Conservation (phyloP, 2,888 invertebrate genomes). For the Lasioglossum calceatum region DNA sequence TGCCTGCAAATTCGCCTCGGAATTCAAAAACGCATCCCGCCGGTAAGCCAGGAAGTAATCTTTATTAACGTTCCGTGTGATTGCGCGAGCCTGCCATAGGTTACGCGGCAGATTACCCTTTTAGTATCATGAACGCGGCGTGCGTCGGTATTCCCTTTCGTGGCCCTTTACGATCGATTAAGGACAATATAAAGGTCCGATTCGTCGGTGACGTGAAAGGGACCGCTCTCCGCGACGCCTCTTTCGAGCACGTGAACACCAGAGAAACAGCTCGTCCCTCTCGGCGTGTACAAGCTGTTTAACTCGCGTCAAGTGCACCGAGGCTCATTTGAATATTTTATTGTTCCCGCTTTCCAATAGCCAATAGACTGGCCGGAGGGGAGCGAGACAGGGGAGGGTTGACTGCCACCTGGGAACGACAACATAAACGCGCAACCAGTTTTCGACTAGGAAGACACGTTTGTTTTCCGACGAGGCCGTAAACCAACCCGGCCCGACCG, state of each 20-base stretch:
- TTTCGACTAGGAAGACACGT: conserved; percentile 32
- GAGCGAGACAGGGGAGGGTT: conserved; percentile 34
- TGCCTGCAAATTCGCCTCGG: conserved; percentile 7
- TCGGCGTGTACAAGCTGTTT: conserved; percentile 35
- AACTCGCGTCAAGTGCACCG: conserved; percentile 44
- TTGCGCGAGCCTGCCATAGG: conserved; percentile 13
- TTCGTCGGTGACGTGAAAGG: conserved; percentile 45
- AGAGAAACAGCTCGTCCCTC: not conserved
- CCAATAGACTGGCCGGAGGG: conserved; percentile 41
- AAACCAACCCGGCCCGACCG: conserved; percentile 30
- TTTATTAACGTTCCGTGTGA: conserved; percentile 38
- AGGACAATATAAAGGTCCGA: conserved; percentile 73
- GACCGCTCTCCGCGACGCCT: conserved; percentile 15
- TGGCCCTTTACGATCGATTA: conserved; percentile 76
- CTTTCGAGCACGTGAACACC: not conserved
- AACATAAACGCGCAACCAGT: conserved; percentile 28
- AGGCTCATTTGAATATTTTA: conserved; percentile 66
- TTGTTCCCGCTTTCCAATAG: conserved; percentile 60
- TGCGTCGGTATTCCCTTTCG: conserved; percentile 14
- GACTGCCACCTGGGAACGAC: conserved; percentile 37
- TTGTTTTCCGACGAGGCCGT: conserved; percentile 29
- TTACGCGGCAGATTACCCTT: conserved; percentile 18
- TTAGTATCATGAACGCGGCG: conserved; percentile 7
- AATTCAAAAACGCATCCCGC: not conserved
- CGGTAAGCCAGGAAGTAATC: conserved; percentile 21